Evolutionary conservation across 2,888 invertebrate species (phyloP).

Genomic region (Elmis aenea): DNA sequence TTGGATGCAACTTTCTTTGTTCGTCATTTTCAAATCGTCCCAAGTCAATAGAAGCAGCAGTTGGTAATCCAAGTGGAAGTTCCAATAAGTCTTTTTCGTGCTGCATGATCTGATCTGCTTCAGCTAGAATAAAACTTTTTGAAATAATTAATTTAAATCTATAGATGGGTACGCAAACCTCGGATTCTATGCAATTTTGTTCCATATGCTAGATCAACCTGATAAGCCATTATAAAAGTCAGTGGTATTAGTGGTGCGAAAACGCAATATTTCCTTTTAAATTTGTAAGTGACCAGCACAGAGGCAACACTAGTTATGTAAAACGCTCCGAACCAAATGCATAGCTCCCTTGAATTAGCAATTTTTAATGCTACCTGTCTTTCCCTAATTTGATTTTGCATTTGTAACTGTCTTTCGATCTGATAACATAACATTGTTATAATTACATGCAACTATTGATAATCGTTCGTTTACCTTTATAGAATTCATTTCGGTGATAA

Average conservation of each 20-base stretch:
- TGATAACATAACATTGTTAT: conserved; percentile 33
- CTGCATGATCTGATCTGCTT: conserved; percentile 75
- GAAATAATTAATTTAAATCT: conserved; percentile 4
- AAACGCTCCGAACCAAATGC: conserved; percentile 68
- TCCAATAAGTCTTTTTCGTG: conserved; percentile 66
- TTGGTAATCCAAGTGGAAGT: conserved; percentile 70
- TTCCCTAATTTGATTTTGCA: conserved; percentile 75
- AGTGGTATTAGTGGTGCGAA: conserved; percentile 67
- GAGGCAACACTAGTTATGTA: conserved; percentile 55
- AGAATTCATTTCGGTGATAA: conserved; percentile 61
- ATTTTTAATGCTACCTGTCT: conserved; percentile 66
- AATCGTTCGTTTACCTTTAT: conserved; percentile 51
- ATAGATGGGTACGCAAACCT: conserved; percentile 49
- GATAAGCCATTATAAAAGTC: conserved; percentile 66
- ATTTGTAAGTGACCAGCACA: conserved; percentile 54
- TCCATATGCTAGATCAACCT: conserved; percentile 72
- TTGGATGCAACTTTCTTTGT: conserved; percentile 34
- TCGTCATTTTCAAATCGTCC: conserved; percentile 34
- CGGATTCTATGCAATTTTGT: conserved; percentile 70
- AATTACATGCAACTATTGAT: conserved; percentile 2
- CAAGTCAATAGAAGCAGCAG: conserved; percentile 51
- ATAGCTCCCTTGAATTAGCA: conserved; percentile 65
- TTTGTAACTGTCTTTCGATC: conserved; percentile 76
- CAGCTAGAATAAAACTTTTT: conserved; percentile 54
- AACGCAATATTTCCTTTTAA: conserved; percentile 56